phyloP scores from a whole-genome alignment of 2,888 invertebrate genomes.

The Hypomecis atomaria region DNA sequence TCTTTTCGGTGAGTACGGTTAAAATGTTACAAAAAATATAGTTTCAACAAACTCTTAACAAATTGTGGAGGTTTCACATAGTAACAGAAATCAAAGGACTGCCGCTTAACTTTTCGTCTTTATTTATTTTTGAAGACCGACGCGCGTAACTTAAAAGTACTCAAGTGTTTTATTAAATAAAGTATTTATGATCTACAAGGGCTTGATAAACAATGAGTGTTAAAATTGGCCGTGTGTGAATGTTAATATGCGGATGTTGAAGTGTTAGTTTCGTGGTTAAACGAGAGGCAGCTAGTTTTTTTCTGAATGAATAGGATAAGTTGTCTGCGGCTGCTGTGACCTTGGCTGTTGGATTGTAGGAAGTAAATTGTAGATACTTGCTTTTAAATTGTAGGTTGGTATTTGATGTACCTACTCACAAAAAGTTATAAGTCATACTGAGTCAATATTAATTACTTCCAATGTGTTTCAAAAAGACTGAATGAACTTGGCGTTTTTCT shows the following conservation, averaged over 20 bases:
- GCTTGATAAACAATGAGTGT: slow-evolving; percentile 13
- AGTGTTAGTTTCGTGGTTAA: slow-evolving; percentile 52
- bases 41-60: not conserved
- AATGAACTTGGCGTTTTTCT: not conserved
- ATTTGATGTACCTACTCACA: slow-evolving; percentile 78
- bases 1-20: slow-evolving; percentile 92
- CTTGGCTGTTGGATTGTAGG: slow-evolving; percentile 84
- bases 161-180: slow-evolving; percentile 40
- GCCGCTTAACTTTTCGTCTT: slow-evolving; percentile 69
- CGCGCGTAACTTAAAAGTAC: slow-evolving; percentile 76
- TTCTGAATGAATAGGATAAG: slow-evolving; percentile 77
- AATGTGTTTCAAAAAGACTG: slow-evolving; percentile 19
- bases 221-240: slow-evolving; percentile 24
- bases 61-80: slow-evolving; percentile 17
- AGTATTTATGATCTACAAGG: slow-evolving; percentile 8
- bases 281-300: slow-evolving; percentile 72
- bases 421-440: slow-evolving; percentile 76
- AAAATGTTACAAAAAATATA: slow-evolving; percentile 14
- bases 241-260: slow-evolving; percentile 36
- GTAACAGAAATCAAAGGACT: slow-evolving; percentile 23
- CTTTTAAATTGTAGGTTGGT: slow-evolving; percentile 83
- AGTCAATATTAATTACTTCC: slow-evolving; percentile 44
- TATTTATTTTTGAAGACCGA: slow-evolving; percentile 67
- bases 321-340: slow-evolving; percentile 78
- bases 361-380: slow-evolving; percentile 83